Percentiles rank a stretch among this genome's conserved stretches.
These are phyloP conservation scores for Nemopilema nomurai DNA, from an alignment of 30 jellyfish, hydroid and myxozoan species.

Conservation along the genomic window DNA sequence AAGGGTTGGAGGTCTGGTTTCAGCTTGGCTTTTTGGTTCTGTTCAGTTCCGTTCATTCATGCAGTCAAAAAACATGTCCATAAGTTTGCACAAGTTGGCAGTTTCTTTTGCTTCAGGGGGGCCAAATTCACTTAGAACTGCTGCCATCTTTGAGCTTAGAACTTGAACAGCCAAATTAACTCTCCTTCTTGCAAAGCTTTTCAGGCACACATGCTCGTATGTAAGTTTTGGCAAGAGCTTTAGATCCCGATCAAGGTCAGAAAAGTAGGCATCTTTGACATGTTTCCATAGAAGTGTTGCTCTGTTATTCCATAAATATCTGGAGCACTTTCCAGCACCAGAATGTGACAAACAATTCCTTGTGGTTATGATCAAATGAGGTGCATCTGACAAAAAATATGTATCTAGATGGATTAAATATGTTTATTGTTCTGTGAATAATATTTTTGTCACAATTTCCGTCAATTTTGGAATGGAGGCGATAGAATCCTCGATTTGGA, in stretches of 20 bases:
- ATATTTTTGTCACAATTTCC: background rate
- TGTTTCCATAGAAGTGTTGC: background rate
- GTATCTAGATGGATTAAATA: background rate
- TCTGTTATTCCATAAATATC: slow-evolving; percentile 50
- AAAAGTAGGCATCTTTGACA: background rate
- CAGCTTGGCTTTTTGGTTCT: background rate
- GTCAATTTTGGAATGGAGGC: slow-evolving; percentile 13
- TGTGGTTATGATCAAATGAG: slow-evolving; percentile 57
- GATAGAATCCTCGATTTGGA: slow-evolving; percentile 24
- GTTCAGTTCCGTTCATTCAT: slow-evolving; percentile 29
- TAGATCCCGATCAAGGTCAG: background rate
- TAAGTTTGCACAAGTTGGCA: slow-evolving; percentile 3
- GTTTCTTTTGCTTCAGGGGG: background rate
- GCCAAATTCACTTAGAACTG: background rate
- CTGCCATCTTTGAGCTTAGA: background rate
- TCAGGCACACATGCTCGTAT: slow-evolving; percentile 38
- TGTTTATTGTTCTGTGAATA: background rate
- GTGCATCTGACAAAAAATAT: slow-evolving; percentile 52
- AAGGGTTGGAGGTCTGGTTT: slow-evolving; percentile 8
- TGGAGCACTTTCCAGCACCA: slow-evolving; percentile 38
- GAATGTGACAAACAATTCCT: slow-evolving; percentile 49
- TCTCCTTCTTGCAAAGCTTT: slow-evolving; percentile 26
- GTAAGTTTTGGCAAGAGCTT: slow-evolving; percentile 17
- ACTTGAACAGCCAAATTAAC: slow-evolving; percentile 47
- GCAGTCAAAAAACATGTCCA: slow-evolving; percentile 49